Percentiles rank a stretch among this genome's conserved stretches.
Evolutionary conservation across 2,797 vertebrate genomes (phyloP).

Genomic region (Coregonus ussuriensis): DNA sequence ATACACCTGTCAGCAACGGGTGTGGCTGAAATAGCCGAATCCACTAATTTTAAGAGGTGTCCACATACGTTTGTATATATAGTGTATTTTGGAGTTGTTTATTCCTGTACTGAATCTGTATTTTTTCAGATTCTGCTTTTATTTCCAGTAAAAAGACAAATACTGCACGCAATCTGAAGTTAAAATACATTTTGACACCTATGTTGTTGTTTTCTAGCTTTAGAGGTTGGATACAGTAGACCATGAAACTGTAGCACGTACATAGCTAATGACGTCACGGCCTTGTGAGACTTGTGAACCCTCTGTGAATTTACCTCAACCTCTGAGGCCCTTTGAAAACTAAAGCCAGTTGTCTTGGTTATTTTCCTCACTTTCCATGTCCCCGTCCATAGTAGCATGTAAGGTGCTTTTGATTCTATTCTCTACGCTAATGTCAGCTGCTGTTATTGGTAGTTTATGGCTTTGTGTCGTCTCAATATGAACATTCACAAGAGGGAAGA

Average conservation of each 20-base stretch:
- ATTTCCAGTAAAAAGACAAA: no score
- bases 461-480: conserved; percentile 48
- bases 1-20: no score
- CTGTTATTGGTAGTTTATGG: conserved; percentile 48
- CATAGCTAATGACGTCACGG: conserved; percentile 13
- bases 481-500: conserved; percentile 34
- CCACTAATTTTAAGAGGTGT: no score
- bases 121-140: no score
- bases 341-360: conserved; percentile 15
- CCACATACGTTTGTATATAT: no score
- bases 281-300: conserved; percentile 3
- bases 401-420: conserved; percentile 52
- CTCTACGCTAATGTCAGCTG: conserved; percentile 47
- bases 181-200: no score
- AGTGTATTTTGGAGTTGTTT: no score
- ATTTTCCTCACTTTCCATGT: conserved; percentile 19
- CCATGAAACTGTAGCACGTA: not conserved
- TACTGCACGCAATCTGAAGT: no score
- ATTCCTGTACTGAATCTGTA: no score
- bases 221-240: no score
- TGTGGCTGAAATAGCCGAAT: no score
- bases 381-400: conserved; percentile 32
- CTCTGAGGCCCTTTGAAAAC: conserved; percentile 8
- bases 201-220: no score
- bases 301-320: not conserved